Evolutionary conservation across 1,140 invertebrate genomes (phyloP), one percentile per base, ranked within the genome.

Genomic region (Periplaneta americana): DNA sequence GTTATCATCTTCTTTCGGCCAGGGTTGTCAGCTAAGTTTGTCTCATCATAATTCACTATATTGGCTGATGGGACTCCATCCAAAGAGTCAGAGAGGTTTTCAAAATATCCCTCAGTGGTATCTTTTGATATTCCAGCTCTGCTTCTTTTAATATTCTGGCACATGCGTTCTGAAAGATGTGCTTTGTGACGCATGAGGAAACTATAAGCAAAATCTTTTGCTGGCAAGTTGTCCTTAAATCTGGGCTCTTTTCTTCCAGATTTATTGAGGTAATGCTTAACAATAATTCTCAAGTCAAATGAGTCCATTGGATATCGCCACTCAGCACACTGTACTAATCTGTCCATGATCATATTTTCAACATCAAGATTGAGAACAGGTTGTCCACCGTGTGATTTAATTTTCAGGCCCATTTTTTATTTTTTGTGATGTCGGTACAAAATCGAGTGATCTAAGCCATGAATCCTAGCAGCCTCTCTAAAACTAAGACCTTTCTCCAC

Each of bases 1-100:
- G 85, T 81, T 78, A 88, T 83, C 28, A 86, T 80, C 85, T 86
- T 87, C 48, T 85, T 85, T n/a, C n/a, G n/a, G n/a, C n/a, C n/a
- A n/a, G n/a, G n/a, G n/a, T n/a, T n/a, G n/a, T n/a, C n/a, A n/a
- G n/a, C n/a, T n/a, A n/a, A n/a, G n/a, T n/a, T n/a, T n/a, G n/a
- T n/a, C n/a, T n/a, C n/a, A n/a, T n/a, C n/a, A n/a, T n/a, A n/a
- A n/a, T n/a, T n/a, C n/a, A n/a, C n/a, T n/a, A n/a, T n/a, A n/a
- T n/a, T n/a, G n/a, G n/a, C n/a, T n/a, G n/a, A n/a, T n/a, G n/a
- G 34, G 34, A 75, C 85, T 85, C 77, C 84, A 85, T 76, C 76
- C 82, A 39, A 87, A n/a, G n/a, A n/a, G n/a, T n/a, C n/a, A n/a
- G n/a, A n/a, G n/a, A n/a, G n/a, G n/a, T n/a, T n/a, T n/a, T n/a